These are phyloP conservation scores for Polyommatus icarus DNA, from an alignment of 2,888 invertebrate genomes.

Conservation along the genomic window DNA sequence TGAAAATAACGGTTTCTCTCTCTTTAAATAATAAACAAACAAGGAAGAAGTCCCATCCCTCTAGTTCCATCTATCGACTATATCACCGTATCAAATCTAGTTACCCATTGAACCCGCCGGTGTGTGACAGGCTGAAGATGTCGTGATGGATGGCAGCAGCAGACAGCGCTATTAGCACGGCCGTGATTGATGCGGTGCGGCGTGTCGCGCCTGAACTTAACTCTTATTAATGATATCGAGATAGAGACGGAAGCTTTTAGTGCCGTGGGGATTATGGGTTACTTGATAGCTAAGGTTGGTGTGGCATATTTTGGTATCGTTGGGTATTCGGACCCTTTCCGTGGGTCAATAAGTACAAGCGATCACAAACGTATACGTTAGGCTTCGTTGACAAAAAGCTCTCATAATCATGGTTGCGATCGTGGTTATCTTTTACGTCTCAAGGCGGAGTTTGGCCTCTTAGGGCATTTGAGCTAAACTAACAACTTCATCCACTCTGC, in stretches of 20 bases:
- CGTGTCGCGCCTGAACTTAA: constrained; percentile 19
- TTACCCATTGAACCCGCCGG: neutral
- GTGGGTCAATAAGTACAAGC: neutral
- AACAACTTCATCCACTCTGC: neutral
- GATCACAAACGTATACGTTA: neutral
- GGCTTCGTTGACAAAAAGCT: too few relatives aligned
- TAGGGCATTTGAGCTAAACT: too few relatives aligned
- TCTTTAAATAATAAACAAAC: too few relatives aligned
- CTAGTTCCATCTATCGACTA: neutral
- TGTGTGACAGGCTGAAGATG: constrained; percentile 6
- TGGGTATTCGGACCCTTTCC: too few relatives aligned
- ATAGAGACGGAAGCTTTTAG: constrained; percentile 24
- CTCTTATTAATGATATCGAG: constrained; percentile 16
- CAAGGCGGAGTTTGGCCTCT: too few relatives aligned
- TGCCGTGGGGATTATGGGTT: neutral
- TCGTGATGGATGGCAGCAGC: constrained; percentile 24
- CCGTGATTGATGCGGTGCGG: constrained; percentile 30
- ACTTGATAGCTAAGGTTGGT: neutral
- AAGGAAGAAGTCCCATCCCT: too few relatives aligned
- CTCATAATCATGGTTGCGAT: too few relatives aligned
- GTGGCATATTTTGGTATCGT: neutral
- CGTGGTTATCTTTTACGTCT: too few relatives aligned
- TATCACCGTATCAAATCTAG: neutral
- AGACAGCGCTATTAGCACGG: constrained; percentile 26
- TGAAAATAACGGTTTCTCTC: too few relatives aligned